Evolutionary conservation across 2,113 vertebrate genomes (phyloP).

Genomic region (Eurystomus gularis): DNA sequence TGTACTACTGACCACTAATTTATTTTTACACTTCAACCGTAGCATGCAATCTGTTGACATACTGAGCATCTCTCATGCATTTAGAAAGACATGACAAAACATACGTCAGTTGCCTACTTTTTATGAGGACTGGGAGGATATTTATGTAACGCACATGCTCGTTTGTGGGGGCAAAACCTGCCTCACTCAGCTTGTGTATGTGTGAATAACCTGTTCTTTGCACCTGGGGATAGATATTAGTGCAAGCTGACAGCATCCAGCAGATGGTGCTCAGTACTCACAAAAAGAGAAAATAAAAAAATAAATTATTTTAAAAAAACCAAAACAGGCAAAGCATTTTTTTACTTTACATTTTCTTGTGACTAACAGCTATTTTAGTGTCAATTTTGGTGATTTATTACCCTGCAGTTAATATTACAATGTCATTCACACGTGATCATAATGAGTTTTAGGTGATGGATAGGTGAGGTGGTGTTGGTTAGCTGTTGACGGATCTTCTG

Average conservation of each 20-base stretch:
- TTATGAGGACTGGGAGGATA: neutral
- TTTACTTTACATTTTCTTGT: neutral
- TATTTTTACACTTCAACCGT: neutral
- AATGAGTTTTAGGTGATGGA: neutral
- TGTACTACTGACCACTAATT: neutral
- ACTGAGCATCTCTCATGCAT: accelerated
- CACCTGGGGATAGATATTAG: no score
- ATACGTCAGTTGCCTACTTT: accelerated
- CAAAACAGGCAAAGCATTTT: neutral
- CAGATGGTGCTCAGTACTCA: constrained; percentile 59
- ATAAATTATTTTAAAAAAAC: no score
- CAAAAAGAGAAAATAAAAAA: neutral
- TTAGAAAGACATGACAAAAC: neutral
- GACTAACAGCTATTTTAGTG: neutral
- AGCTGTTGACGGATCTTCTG: neutral
- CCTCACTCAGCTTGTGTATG: neutral
- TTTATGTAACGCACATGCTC: neutral
- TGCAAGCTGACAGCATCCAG: neutral
- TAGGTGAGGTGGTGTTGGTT: neutral
- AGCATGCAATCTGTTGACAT: neutral
- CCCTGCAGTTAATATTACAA: neutral
- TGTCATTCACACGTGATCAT: neutral
- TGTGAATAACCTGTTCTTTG: neutral
- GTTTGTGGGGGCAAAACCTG: neutral
- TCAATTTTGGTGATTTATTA: neutral